Base-by-base conservation (phyloP, 2,797 vertebrate species). In the Glossophaga mutica region DNA sequence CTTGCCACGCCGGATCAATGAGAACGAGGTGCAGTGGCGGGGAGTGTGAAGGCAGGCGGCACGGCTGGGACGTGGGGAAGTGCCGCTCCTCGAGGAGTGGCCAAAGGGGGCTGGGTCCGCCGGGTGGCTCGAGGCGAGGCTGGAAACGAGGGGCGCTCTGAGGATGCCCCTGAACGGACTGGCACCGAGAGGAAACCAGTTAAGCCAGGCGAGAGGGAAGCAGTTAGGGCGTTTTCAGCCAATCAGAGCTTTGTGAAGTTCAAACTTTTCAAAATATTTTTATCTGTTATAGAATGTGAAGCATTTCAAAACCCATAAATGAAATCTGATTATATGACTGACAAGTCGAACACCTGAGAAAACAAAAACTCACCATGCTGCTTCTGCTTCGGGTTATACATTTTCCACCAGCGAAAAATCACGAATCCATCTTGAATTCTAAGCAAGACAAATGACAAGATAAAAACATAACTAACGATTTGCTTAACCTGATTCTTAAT, bases 391-490 rank as follows among this genome's bases (percentile, higher is more conserved):
- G 99, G 99, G 98, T 99, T 99, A 97, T 99, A 99, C 99, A 99
- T 99, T 98, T 99, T 99, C 99, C 99, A 99, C 99, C 99, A 99
- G 10, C 99, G 99, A 98, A 99, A 99, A 98, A 99, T 99, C 98
- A 99, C 98, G 97, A 99, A 99, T 95, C 99, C 99, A 97, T 99
- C 99, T 97, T 99, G 99, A 98, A 99, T 99, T 98, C 99, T 99
- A 97, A 92, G 95, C 34, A 90, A 97, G 77, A 92, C 8, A 92
- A 81, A 97, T 94, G 12, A 94, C 44, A 97, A 76, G 94, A 83
- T 3, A 44, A 74, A 90, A 96, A 46, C 11, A 50, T 81, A 70
- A 76, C 10, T 87, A 92, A 94, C 18, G 78, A 83, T 76, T 83
- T 90, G 87, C 34, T 90, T 89, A 89, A 73, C 29, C 83, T 24